These are phyloP conservation scores for Ectropis crepuscularia DNA, from an alignment of 2,888 invertebrate genomes.

Conservation along the genomic window DNA sequence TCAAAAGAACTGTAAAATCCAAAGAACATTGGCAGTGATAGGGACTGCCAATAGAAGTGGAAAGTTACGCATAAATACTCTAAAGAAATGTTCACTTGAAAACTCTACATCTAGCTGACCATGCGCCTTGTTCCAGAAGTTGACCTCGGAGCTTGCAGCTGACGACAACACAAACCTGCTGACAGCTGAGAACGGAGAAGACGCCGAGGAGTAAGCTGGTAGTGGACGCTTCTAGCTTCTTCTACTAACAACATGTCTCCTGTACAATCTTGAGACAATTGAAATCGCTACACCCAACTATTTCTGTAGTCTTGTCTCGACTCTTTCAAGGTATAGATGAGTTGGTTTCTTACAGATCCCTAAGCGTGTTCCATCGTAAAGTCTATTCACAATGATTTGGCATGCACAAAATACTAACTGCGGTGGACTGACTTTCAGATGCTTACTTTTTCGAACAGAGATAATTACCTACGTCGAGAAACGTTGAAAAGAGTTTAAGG, in stretches of 20 bases:
- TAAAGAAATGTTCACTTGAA: neutral
- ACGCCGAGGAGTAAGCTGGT: conserved; percentile 69
- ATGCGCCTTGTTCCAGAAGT: conserved; percentile 65
- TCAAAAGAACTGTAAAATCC: too few relatives aligned
- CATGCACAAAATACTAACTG: too few relatives aligned
- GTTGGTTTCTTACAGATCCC: too few relatives aligned
- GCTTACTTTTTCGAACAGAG: too few relatives aligned
- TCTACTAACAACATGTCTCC: conserved; percentile 57
- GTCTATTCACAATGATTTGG: too few relatives aligned
- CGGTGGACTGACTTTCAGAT: too few relatives aligned
- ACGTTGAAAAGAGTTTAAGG: too few relatives aligned
- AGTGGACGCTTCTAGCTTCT: conserved; percentile 59
- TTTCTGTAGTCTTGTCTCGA: too few relatives aligned
- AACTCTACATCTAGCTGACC: conserved; percentile 1
- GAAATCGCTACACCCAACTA: neutral
- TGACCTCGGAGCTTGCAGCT: conserved; percentile 73
- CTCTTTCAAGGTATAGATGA: too few relatives aligned
- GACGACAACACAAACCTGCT: conserved; percentile 81
- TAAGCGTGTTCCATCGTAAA: too few relatives aligned
- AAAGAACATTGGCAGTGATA: too few relatives aligned
- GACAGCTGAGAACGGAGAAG: conserved; percentile 78
- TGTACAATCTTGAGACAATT: conserved; percentile 54
- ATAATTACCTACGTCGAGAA: too few relatives aligned
- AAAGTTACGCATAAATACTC: neutral
- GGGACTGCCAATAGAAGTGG: neutral